These are phyloP conservation scores for Halcyon smyrnensis DNA, from an alignment of 2,797 vertebrate species.

Conservation along the genomic window DNA sequence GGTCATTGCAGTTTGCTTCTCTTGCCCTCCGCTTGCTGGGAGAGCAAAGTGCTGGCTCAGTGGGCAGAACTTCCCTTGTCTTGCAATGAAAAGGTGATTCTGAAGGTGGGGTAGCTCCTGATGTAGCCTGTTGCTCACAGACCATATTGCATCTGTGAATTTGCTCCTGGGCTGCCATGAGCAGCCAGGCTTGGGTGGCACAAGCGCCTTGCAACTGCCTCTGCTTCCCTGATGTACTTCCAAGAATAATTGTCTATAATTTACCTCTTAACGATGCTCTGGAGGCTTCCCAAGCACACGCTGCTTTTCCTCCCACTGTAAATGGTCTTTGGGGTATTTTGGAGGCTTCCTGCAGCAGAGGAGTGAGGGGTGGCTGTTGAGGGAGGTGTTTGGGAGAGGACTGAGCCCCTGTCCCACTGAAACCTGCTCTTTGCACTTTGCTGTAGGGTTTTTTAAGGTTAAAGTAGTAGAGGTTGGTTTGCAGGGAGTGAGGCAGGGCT, in stretches of 20 bases:
- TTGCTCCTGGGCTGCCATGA: neutral
- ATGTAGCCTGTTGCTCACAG: neutral
- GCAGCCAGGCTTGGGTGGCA: neutral
- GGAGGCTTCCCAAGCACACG: neutral
- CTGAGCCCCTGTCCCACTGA: neutral
- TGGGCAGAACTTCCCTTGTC: neutral
- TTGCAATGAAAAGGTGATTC: neutral
- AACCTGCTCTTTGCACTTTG: neutral
- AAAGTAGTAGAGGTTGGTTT: neutral
- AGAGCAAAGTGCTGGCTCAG: neutral
- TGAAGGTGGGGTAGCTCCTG: neutral
- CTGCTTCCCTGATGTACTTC: neutral
- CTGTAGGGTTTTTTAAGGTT: neutral
- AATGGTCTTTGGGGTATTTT: constrained; percentile 11
- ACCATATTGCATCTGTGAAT: neutral
- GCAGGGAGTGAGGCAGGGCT: neutral
- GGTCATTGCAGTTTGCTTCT: accelerated
- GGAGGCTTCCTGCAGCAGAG: accelerated
- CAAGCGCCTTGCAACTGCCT: neutral
- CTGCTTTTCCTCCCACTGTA: neutral
- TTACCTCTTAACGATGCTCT: constrained; percentile 33
- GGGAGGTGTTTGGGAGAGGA: neutral
- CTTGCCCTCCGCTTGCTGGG: neutral
- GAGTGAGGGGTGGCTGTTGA: neutral
- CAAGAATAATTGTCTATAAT: constrained; percentile 17